Percentiles rank a stretch among this genome's conserved stretches.
Conservation (phyloP, 2,113 vertebrate genomes). For the Tragelaphus scriptus region DNA sequence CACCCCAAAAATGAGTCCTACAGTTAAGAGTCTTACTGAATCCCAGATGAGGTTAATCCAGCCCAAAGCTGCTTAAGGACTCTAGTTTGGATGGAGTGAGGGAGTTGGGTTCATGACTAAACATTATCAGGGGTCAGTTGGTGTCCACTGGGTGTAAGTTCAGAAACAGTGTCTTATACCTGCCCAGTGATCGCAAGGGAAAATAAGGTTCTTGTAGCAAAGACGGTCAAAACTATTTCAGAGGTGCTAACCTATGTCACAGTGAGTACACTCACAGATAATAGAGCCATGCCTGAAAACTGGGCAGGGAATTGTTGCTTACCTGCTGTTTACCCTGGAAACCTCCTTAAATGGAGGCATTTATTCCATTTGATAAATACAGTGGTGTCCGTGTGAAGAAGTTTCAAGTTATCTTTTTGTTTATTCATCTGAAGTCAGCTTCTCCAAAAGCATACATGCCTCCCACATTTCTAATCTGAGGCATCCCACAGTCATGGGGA, state of each 20-base stretch:
- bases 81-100: slow-evolving; percentile 47
- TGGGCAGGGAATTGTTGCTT: background rate
- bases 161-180: slow-evolving; percentile 26
- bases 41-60: slow-evolving; percentile 60
- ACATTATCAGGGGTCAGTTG: slow-evolving; percentile 60
- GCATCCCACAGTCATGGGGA: background rate
- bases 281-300: background rate
- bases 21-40: slow-evolving; percentile 55
- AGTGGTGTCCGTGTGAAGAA: background rate
- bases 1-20: slow-evolving; percentile 39
- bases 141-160: slow-evolving; percentile 35
- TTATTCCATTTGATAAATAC: background rate
- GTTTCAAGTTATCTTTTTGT: background rate
- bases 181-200: slow-evolving; percentile 56
- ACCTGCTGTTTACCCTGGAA: background rate
- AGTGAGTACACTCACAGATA: background rate
- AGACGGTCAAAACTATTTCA: background rate
- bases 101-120: slow-evolving; percentile 60
- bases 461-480: background rate
- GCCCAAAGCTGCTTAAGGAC: slow-evolving; percentile 61
- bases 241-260: background rate
- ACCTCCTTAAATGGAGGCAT: background rate
- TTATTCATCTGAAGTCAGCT: background rate
- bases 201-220: background rate
- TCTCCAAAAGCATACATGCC: background rate